phyloP scores from a whole-genome alignment of 2,888 invertebrate genomes.

The Hemicrepidius hirtus region DNA sequence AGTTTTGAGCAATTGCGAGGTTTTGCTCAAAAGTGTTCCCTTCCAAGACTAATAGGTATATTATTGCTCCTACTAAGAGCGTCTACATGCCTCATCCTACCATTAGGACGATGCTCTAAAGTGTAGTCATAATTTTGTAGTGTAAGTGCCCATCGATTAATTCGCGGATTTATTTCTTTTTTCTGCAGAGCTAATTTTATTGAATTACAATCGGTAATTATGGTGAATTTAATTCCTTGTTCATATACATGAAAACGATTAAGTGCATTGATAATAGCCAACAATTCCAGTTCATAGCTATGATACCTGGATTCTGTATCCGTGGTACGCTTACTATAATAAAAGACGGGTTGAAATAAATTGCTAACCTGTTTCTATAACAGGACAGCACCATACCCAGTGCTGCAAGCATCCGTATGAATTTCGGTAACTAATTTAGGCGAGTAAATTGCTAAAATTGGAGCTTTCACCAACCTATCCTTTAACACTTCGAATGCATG shows the following conservation, averaged over 20 bases:
- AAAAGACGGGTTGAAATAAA: slow-evolving; percentile 61
- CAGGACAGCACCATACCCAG: slow-evolving; percentile 61
- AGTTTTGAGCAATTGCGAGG: slow-evolving; percentile 52
- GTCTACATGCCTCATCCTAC: slow-evolving; percentile 62
- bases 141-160: slow-evolving; percentile 42
- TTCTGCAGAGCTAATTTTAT: slow-evolving; percentile 58
- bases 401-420: slow-evolving; percentile 62
- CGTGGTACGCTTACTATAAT: slow-evolving; percentile 63
- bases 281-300: slow-evolving; percentile 62
- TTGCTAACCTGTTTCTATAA: slow-evolving; percentile 60
- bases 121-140: slow-evolving; percentile 39
- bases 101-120: slow-evolving; percentile 35
- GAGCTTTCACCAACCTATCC: slow-evolving; percentile 53
- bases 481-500: slow-evolving; percentile 37
- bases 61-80: slow-evolving; percentile 57
- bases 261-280: slow-evolving; percentile 59
- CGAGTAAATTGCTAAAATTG: slow-evolving; percentile 60
- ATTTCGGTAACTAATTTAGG: slow-evolving; percentile 60
- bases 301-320: slow-evolving; percentile 60
- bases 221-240: slow-evolving; percentile 59
- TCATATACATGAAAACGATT: slow-evolving; percentile 60
- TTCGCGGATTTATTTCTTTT: slow-evolving; percentile 60
- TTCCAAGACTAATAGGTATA: slow-evolving; percentile 56
- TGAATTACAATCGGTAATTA: slow-evolving; percentile 60
- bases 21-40: slow-evolving; percentile 56